Evolutionary conservation across 1,140 invertebrate genomes (phyloP).

Genomic region (Drosophila orosa): DNA sequence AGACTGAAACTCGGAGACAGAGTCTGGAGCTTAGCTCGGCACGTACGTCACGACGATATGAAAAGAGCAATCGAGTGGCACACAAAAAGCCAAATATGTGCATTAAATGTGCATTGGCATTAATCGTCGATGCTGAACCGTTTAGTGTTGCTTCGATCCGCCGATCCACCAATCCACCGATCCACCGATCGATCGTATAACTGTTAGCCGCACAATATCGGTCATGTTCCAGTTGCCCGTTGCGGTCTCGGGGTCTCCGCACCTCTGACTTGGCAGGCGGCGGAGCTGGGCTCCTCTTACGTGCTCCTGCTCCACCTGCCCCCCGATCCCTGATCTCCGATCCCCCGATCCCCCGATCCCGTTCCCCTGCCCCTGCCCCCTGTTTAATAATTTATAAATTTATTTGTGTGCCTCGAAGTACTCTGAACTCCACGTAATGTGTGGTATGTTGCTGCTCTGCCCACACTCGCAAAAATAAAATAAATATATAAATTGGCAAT

Average conservation of each 20-base stretch:
- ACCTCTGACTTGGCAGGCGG: constrained; percentile 72
- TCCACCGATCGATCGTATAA: constrained; percentile 50
- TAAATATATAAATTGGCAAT: background rate
- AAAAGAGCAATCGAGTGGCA: constrained; percentile 69
- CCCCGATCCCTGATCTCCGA: constrained; percentile 12
- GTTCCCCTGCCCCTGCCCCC: constrained; percentile 18
- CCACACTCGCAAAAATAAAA: constrained; percentile 4
- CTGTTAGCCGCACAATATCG: constrained; percentile 78
- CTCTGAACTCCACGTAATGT: constrained; percentile 70
- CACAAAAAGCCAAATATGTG: constrained; percentile 73
- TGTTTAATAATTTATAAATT: constrained; percentile 82
- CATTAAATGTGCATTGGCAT: constrained; percentile 81
- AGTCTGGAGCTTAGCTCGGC: constrained; percentile 58
- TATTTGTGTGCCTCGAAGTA: constrained; percentile 61
- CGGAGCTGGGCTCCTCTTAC: constrained; percentile 33
- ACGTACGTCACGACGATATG: constrained; percentile 77
- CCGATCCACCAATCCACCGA: background rate
- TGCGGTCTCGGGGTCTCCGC: constrained; percentile 54
- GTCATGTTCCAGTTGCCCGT: constrained; percentile 78
- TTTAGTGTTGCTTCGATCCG: constrained; percentile 33
- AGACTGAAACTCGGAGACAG: constrained; percentile 28
- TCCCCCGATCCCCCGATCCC: background rate
- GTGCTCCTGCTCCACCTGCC: constrained; percentile 27
- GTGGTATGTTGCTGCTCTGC: constrained; percentile 12
- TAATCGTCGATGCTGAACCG: constrained; percentile 77